Percentiles rank a stretch among this genome's conserved stretches.
Conservation (phyloP, 2,113 vertebrate genomes). For the Pseudorasbora parva region DNA sequence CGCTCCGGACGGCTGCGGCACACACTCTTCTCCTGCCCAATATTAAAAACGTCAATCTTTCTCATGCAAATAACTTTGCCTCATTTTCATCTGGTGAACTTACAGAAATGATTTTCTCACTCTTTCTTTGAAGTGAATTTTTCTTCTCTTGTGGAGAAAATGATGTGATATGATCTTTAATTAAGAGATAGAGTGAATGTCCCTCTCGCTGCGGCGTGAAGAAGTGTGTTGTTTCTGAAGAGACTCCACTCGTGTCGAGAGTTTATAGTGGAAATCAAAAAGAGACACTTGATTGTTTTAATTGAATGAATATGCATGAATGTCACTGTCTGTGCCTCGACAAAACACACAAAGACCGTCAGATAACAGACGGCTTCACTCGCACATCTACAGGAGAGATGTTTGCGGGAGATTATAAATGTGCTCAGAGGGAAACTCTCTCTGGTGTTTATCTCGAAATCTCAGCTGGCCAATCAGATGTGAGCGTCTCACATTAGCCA, state of each 20-base stretch:
- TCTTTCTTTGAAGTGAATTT: conserved; percentile 67
- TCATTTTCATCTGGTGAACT: conserved; percentile 61
- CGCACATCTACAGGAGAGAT: neutral
- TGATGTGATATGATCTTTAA: conserved; percentile 76
- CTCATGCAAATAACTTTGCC: conserved; percentile 65
- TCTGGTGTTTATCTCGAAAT: conserved; percentile 1
- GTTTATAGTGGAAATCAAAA: conserved; percentile 65
- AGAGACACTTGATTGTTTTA: conserved; percentile 23
- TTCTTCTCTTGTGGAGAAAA: conserved; percentile 61
- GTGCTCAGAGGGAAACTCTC: neutral
- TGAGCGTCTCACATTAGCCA: conserved; percentile 29
- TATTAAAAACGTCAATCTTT: conserved; percentile 75
- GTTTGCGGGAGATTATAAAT: conserved; percentile 6
- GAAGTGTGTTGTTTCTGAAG: conserved; percentile 61
- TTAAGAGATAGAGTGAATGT: conserved; percentile 75
- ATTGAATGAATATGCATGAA: conserved; percentile 4
- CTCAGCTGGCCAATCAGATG: conserved; percentile 1
- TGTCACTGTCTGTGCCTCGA: neutral
- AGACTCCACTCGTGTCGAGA: conserved; percentile 66
- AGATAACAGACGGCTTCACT: neutral
- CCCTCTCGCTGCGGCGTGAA: conserved; percentile 48
- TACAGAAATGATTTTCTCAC: conserved; percentile 54
- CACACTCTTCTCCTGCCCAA: conserved; percentile 59
- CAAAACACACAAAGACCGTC: conserved; percentile 2
- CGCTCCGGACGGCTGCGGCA: conserved; percentile 44